These are phyloP conservation scores for Drosophila nikananu DNA, from an alignment of 1,140 invertebrate genomes.

Conservation along the genomic window DNA sequence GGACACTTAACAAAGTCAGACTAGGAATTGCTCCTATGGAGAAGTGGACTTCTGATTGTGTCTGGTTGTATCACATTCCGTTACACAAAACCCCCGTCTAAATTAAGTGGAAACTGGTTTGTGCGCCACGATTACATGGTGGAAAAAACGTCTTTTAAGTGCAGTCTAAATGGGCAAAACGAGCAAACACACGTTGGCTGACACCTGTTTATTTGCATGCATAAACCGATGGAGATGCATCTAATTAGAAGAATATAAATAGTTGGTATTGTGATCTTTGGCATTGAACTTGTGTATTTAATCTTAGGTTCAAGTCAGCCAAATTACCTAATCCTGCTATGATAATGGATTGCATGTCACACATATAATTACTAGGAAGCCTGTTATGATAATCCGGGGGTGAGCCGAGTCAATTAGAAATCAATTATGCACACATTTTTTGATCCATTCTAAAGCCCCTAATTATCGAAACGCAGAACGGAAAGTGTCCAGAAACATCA, in stretches of 20 bases:
- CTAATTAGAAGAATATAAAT: not conserved
- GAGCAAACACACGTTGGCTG: not conserved
- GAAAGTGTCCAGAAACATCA: not conserved
- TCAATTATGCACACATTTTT: slow-evolving; percentile 17
- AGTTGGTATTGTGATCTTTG: not conserved
- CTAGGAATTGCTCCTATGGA: slow-evolving; percentile 2
- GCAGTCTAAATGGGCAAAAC: not conserved
- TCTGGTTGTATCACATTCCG: slow-evolving; percentile 20
- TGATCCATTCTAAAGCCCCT: not conserved
- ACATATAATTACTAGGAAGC: slow-evolving; percentile 9
- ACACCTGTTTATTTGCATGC: slow-evolving; percentile 22
- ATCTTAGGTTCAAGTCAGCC: not conserved
- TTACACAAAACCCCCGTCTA: slow-evolving; percentile 17
- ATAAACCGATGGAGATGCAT: not conserved
- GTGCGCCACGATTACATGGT: not conserved
- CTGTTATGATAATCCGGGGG: not conserved
- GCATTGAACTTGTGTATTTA: slow-evolving; percentile 5
- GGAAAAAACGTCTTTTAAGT: slow-evolving; percentile 12
- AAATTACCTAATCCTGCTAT: slow-evolving; percentile 6
- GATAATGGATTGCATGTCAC: not conserved
- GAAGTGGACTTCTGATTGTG: slow-evolving; percentile 15
- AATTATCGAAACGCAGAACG: slow-evolving; percentile 1
- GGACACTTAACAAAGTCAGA: not conserved
- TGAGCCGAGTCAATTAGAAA: slow-evolving; percentile 32
- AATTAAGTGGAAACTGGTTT: slow-evolving; percentile 25